A percentile compares a stretch with the other conserved stretches of the same genome.
Conservation (phyloP, 2,888 invertebrate genomes). For the Tryphoninae sp. region DNA sequence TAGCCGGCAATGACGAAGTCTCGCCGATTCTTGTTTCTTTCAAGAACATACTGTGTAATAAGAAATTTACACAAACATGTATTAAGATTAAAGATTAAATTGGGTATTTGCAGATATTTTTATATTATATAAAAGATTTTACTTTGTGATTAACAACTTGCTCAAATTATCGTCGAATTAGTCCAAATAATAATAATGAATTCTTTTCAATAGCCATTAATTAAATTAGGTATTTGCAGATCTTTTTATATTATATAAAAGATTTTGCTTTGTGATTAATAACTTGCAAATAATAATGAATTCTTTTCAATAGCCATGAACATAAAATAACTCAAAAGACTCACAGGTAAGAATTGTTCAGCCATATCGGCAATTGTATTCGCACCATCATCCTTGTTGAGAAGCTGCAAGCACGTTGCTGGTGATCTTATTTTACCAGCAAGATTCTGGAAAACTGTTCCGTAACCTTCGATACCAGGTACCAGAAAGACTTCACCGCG, state of each 20-base stretch:
- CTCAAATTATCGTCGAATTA: neutral
- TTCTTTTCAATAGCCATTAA: neutral
- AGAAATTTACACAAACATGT: neutral
- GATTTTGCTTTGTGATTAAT: neutral
- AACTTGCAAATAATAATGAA: neutral
- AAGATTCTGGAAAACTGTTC: constrained; percentile 74
- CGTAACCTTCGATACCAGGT: constrained; percentile 80
- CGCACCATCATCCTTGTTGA: constrained; percentile 77
- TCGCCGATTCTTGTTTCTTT: constrained; percentile 76
- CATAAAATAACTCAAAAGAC: constrained; percentile 52
- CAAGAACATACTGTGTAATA: constrained; percentile 83
- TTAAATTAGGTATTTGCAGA: no score
- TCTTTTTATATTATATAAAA: neutral
- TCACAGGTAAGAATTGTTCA: constrained; percentile 83
- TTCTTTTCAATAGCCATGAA: neutral
- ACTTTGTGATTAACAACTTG: neutral
- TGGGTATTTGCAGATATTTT: no score
- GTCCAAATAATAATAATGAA: neutral
- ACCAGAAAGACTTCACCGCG: constrained; percentile 76
- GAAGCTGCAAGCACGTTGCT: constrained; percentile 73
- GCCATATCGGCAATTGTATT: constrained; percentile 83
- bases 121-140: neutral
- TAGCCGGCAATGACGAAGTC: constrained; percentile 91
- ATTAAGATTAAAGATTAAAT: neutral
- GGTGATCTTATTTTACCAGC: constrained; percentile 75